Percentiles rank a stretch among this genome's conserved stretches.
Evolutionary conservation across 2,888 invertebrate genomes (phyloP).

Genomic region (Belgica antarctica): DNA sequence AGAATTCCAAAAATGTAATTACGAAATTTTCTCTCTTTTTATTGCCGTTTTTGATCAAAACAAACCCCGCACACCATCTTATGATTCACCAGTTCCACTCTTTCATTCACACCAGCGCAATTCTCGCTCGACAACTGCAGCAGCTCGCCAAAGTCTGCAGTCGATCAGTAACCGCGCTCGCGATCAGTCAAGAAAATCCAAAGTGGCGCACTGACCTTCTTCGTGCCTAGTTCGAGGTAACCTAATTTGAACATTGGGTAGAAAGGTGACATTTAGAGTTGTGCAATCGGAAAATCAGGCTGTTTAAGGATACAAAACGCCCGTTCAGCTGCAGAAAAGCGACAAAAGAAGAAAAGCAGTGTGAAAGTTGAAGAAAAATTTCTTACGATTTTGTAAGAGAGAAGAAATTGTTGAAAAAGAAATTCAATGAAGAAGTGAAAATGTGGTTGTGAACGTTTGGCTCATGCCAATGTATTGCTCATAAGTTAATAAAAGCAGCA

Average conservation of each 20-base stretch:
- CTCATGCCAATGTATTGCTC: constrained; percentile 42
- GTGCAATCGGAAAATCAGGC: constrained; percentile 16
- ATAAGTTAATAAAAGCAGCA: constrained; percentile 30
- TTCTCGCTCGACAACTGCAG: constrained; percentile 2
- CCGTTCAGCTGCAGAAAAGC: not conserved
- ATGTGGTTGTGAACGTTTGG: constrained; percentile 43
- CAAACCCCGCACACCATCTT: constrained; percentile 36
- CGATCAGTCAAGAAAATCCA: constrained; percentile 31
- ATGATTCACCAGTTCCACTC: not conserved
- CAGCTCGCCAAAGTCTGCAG: constrained; percentile 1
- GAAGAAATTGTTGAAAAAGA: constrained; percentile 29
- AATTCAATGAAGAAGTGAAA: constrained; percentile 33
- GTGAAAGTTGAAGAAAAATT: constrained; percentile 42
- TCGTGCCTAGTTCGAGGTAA: not conserved
- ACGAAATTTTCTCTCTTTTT: constrained; percentile 17
- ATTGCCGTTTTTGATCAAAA: constrained; percentile 31
- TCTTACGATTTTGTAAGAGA: constrained; percentile 17
- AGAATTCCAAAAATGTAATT: too few relatives aligned
- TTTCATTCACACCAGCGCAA: constrained; percentile 30
- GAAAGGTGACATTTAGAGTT: constrained; percentile 36
- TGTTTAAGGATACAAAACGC: not conserved
- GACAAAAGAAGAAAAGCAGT: constrained; percentile 23
- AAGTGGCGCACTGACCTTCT: constrained; percentile 33
- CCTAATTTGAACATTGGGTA: constrained; percentile 36
- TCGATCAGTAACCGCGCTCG: constrained; percentile 22